A percentile compares a stretch with the other conserved stretches of the same genome.
phyloP scores from a whole-genome alignment of 1,140 invertebrate species.

The Chymomyza costata region DNA sequence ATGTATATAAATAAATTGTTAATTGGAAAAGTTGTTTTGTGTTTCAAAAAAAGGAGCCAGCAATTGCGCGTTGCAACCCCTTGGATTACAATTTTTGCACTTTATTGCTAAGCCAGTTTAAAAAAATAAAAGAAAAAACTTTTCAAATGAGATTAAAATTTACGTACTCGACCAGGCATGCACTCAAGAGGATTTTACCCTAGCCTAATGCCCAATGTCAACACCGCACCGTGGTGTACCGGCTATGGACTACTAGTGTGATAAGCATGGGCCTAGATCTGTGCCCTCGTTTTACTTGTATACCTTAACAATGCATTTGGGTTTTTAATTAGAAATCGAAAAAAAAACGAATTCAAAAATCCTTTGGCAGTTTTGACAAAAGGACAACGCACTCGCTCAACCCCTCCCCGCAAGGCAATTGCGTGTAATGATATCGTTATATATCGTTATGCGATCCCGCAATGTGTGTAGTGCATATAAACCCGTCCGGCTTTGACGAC shows the following conservation, averaged over 20 bases:
- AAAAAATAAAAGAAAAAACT: conserved; percentile 43
- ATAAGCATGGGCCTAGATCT: conserved; percentile 46
- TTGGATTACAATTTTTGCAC: conserved; percentile 59
- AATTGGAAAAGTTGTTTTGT: too few relatives aligned
- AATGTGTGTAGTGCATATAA: too few relatives aligned
- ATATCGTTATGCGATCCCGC: too few relatives aligned
- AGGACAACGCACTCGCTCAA: conserved; percentile 31
- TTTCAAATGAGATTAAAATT: conserved; percentile 70
- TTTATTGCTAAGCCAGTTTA: conserved; percentile 26
- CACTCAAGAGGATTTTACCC: conserved; percentile 58
- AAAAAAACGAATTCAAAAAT: conserved; percentile 37
- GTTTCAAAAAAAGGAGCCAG: too few relatives aligned
- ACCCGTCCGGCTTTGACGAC: too few relatives aligned
- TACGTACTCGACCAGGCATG: conserved; percentile 46
- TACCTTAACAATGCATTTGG: conserved; percentile 58
- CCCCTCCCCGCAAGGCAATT: conserved; percentile 44
- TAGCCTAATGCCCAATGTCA: conserved; percentile 59
- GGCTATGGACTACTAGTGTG: conserved; percentile 38
- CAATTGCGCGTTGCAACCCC: too few relatives aligned
- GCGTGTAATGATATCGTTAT: conserved; percentile 54
- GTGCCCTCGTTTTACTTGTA: conserved; percentile 23
- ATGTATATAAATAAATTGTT: too few relatives aligned
- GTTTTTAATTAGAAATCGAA: conserved; percentile 68
- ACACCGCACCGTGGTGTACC: conserved; percentile 23
- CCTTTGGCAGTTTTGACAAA: conserved; percentile 17